Percentiles rank a stretch among this genome's conserved stretches.
These are phyloP conservation scores for Brachymystax lenok DNA, from an alignment of 2,797 vertebrate genomes.

Conservation along the genomic window DNA sequence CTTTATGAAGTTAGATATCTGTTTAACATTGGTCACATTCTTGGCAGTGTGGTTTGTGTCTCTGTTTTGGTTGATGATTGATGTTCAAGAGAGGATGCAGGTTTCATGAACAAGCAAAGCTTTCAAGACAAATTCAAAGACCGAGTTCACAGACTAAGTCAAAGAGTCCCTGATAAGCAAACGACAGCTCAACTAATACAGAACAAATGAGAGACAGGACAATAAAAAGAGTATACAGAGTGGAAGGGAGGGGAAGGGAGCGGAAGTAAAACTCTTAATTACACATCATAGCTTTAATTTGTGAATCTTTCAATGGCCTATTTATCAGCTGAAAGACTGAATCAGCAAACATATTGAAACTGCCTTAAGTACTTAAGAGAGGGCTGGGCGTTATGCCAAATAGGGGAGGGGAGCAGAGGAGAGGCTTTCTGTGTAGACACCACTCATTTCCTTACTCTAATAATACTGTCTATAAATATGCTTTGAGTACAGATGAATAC, in stretches of 20 bases:
- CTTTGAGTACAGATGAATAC: slow-evolving; percentile 47
- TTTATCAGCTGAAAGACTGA: slow-evolving; percentile 67
- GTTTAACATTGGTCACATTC: background rate
- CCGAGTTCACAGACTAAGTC: background rate
- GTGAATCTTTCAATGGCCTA: slow-evolving; percentile 39
- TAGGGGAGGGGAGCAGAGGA: background rate
- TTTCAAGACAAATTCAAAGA: slow-evolving; percentile 6
- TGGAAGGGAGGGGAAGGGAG: slow-evolving; percentile 12
- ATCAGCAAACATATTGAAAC: slow-evolving; percentile 63
- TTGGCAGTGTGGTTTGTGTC: too few relatives aligned
- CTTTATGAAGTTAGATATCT: background rate
- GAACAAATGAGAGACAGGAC: background rate
- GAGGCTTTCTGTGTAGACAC: slow-evolving; percentile 24
- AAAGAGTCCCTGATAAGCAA: background rate
- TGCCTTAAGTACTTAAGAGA: slow-evolving; percentile 47
- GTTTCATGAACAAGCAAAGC: background rate
- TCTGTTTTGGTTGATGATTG: background rate
- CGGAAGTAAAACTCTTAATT: slow-evolving; percentile 55
- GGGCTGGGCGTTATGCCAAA: slow-evolving; percentile 40
- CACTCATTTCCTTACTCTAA: slow-evolving; percentile 51
- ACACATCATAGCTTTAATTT: slow-evolving; percentile 56
- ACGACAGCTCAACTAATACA: background rate
- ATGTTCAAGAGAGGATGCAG: background rate
- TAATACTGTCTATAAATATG: slow-evolving; percentile 65
- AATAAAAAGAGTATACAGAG: slow-evolving; percentile 1